Evolutionary conservation across 1,140 invertebrate species (phyloP).

Genomic region (Sycophaga agraensis): DNA sequence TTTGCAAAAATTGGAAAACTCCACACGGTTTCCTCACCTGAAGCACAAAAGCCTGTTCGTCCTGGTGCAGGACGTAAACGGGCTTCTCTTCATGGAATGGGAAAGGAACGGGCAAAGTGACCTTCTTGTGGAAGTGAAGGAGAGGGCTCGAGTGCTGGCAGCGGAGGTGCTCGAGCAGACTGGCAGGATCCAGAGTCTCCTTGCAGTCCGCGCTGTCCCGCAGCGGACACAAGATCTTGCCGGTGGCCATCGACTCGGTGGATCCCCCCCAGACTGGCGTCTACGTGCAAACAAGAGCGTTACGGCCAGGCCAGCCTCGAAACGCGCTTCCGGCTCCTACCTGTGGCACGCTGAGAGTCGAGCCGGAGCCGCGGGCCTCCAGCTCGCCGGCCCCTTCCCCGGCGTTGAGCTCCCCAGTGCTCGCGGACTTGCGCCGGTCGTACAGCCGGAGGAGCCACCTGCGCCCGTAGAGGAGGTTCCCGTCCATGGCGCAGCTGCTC

Average conservation of each 20-base stretch:
- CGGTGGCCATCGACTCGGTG: constrained; percentile 42
- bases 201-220: constrained; percentile 33
- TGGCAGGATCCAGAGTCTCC: constrained; percentile 35
- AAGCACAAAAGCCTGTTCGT: constrained; percentile 46
- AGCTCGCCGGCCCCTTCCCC: neutral
- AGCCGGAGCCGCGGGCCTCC: constrained; percentile 15
- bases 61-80: constrained; percentile 44
- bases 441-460: constrained; percentile 33
- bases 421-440: constrained; percentile 50
- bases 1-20: neutral
- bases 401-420: constrained; percentile 46
- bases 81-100: constrained; percentile 41
- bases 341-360: constrained; percentile 35
- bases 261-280: constrained; percentile 48
- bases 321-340: too few species aligned
- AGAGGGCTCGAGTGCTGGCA: constrained; percentile 40
- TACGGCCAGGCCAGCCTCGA: too few species aligned
- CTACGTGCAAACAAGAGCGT: too few species aligned
- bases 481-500: constrained; percentile 23
- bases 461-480: constrained; percentile 24
- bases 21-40: too few species aligned
- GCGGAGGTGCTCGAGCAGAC: constrained; percentile 43
- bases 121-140: constrained; percentile 44
- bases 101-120: constrained; percentile 42
- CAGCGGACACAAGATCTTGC: constrained; percentile 43